Evolutionary conservation across 2,888 invertebrate genomes (phyloP).

Genomic region (Neoascia interrupta): DNA sequence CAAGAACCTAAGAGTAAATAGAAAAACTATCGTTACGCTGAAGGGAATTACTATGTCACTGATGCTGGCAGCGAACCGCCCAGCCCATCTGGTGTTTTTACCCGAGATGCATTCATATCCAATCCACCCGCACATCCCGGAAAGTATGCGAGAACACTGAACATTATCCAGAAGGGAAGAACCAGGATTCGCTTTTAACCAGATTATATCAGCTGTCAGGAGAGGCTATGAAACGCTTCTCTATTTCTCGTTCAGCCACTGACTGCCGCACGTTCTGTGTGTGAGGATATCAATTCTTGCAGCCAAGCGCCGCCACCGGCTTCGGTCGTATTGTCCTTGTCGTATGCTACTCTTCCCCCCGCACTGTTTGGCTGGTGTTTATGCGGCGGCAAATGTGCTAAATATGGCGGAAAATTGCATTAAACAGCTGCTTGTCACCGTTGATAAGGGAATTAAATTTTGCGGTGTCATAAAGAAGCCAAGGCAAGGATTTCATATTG

Average conservation of each 20-base stretch:
- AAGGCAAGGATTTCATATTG: conserved; percentile 61
- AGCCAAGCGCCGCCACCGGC: conserved; percentile 11
- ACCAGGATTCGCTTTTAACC: conserved; percentile 69
- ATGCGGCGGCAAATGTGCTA: conserved; percentile 73
- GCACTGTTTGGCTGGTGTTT: conserved; percentile 1
- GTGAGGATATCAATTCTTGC: background rate
- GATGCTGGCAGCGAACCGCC: conserved; percentile 1
- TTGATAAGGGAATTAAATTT: conserved; percentile 80
- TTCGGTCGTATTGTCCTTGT: conserved; percentile 23
- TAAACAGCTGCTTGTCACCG: conserved; percentile 79
- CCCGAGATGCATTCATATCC: background rate
- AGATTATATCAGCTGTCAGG: conserved; percentile 69
- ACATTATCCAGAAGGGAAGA: conserved; percentile 61
- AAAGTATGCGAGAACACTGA: conserved; percentile 65
- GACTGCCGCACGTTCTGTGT: conserved; percentile 28
- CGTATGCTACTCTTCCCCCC: conserved; percentile 26
- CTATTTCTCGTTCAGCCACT: conserved; percentile 28
- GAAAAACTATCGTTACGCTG: conserved; percentile 27
- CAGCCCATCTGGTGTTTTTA: conserved; percentile 6
- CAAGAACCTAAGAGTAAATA: conserved; percentile 28
- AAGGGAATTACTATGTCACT: conserved; percentile 44
- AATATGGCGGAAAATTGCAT: conserved; percentile 79
- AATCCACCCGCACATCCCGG: background rate
- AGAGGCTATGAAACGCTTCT: conserved; percentile 61
- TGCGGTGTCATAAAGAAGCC: conserved; percentile 76